Conservation (phyloP, 2,113 vertebrate genomes). For the Anarhynchus alexandrinus region DNA sequence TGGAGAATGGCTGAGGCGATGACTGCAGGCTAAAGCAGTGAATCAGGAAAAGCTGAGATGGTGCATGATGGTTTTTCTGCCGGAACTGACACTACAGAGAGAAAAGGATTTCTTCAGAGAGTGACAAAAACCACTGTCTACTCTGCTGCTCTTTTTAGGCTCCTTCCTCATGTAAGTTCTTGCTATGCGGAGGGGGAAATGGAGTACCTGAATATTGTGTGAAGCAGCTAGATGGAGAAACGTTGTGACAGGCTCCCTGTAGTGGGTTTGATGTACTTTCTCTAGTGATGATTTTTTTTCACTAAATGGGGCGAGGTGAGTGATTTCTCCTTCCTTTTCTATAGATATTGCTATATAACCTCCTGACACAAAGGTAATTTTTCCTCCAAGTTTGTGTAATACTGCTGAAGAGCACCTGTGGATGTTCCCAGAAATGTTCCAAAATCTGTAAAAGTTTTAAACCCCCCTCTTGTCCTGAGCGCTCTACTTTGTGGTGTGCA, state of each 20-base stretch:
- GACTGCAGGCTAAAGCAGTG: not conserved
- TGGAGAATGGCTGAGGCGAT: not conserved
- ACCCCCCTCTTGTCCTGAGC: not conserved
- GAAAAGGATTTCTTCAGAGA: not conserved
- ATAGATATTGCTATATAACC: not conserved
- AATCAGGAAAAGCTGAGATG: not conserved
- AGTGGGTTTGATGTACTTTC: not conserved
- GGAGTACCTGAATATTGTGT: not conserved
- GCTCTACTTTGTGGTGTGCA: not conserved
- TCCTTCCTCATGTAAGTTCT: not conserved
- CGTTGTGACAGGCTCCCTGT: not conserved
- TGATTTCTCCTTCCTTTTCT: not conserved
- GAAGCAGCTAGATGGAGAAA: not conserved
- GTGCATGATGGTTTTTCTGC: not conserved
- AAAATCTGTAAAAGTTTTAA: not conserved
- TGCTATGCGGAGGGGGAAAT: not conserved
- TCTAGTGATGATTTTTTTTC: not conserved
- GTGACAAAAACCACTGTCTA: not conserved
- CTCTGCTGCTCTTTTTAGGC: not conserved
- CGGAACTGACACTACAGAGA: not conserved
- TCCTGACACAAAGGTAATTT: not conserved
- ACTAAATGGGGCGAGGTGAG: not conserved
- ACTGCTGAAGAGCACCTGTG: not conserved
- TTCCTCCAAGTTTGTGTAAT: not conserved
- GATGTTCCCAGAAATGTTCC: not conserved